A percentile compares a stretch with the other conserved stretches of the same genome.
Evolutionary conservation across 2,797 vertebrate genomes (phyloP).

Genomic region (Pseudotriccus pelzelni): DNA sequence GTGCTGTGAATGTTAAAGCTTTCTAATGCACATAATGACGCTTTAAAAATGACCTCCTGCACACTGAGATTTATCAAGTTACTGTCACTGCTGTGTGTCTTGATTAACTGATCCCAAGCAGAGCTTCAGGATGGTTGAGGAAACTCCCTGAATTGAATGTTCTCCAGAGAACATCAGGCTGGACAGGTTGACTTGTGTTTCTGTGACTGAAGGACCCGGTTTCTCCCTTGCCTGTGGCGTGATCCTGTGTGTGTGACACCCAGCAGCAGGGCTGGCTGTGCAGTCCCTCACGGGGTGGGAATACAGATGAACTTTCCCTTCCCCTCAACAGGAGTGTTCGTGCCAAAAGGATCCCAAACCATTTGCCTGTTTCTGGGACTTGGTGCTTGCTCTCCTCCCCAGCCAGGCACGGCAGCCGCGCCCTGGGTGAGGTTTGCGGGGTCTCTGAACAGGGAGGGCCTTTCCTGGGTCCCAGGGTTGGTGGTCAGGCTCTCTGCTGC

Average conservation of each 20-base stretch:
- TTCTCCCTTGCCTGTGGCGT: neutral
- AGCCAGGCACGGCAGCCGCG: neutral
- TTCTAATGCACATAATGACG: neutral
- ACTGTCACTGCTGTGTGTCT: neutral
- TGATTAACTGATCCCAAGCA: neutral
- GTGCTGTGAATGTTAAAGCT: neutral
- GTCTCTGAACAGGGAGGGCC: neutral
- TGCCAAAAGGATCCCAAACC: neutral
- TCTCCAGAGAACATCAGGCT: neutral
- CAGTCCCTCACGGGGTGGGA: neutral
- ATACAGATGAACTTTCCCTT: neutral
- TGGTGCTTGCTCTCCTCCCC: neutral
- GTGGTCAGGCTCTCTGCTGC: neutral
- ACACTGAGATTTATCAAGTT: neutral
- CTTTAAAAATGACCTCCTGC: constrained; percentile 5
- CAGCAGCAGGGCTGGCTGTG: neutral
- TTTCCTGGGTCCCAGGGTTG: neutral
- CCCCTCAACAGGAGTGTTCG: neutral
- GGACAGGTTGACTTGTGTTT: neutral
- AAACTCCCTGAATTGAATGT: neutral
- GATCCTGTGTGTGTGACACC: neutral
- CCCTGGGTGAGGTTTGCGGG: neutral
- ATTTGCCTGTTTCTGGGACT: neutral
- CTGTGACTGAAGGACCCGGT: neutral
- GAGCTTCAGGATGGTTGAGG: neutral